Conservation (phyloP, 2,113 vertebrate genomes). For the Laticauda colubrina region DNA sequence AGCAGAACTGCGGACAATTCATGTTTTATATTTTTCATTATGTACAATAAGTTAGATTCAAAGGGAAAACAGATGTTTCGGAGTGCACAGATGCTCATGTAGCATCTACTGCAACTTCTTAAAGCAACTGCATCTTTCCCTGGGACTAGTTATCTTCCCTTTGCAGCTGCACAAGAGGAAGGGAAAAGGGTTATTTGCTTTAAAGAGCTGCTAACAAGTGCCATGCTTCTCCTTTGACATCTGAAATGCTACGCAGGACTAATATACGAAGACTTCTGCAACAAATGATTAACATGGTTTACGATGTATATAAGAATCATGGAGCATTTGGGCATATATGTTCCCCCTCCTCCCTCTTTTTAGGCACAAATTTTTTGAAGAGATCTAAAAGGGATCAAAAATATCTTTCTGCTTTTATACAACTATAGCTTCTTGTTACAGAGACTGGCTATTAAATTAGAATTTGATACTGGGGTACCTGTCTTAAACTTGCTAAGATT, state of each 20-base stretch:
- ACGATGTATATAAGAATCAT: background rate
- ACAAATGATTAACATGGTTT: background rate
- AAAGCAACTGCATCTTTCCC: background rate
- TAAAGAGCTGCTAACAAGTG: background rate
- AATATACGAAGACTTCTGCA: background rate
- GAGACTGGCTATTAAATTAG: background rate
- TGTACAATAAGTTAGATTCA: background rate
- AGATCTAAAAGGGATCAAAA: background rate
- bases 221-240: background rate
- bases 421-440: background rate
- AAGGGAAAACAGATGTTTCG: background rate
- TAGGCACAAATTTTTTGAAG: background rate
- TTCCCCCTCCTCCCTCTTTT: background rate
- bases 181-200: background rate
- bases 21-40: background rate
- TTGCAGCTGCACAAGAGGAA: background rate
- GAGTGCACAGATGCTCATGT: background rate
- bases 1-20: background rate
- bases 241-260: background rate
- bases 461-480: background rate
- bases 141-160: background rate
- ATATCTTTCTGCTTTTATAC: background rate
- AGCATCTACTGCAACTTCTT: background rate
- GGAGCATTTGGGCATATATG: background rate
- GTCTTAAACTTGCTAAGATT: background rate